Conservation (phyloP, 1,140 invertebrate genomes). For the Mya arenaria region DNA sequence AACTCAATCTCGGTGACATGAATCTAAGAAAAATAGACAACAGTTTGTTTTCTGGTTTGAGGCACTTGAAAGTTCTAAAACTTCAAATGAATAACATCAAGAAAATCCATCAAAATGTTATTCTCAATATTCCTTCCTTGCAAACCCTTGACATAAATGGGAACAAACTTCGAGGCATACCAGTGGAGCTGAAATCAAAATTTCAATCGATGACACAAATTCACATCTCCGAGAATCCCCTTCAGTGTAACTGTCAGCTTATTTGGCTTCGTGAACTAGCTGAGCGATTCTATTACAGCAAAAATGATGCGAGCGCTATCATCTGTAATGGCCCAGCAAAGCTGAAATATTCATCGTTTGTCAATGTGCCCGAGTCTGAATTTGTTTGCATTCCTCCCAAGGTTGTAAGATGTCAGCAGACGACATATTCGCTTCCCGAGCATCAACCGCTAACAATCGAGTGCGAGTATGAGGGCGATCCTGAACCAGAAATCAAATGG, state of each 20-base stretch:
- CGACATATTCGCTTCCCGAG: not conserved
- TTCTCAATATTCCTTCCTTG: not conserved
- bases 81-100: slow-evolving; percentile 2
- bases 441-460: not conserved
- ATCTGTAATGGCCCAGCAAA: slow-evolving; percentile 7
- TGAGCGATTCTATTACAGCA: not conserved
- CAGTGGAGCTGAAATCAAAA: not conserved
- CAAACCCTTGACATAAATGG: not conserved
- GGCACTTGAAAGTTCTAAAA: slow-evolving; percentile 3
- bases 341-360: slow-evolving; percentile 17
- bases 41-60: not conserved
- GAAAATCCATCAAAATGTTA: not conserved
- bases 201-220: not conserved
- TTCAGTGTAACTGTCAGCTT: slow-evolving; percentile 35
- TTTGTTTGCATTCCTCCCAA: slow-evolving; percentile 18
- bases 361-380: not conserved
- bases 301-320: not conserved
- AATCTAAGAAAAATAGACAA: not conserved
- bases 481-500: slow-evolving; percentile 44
- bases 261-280: slow-evolving; percentile 27
- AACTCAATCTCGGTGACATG: slow-evolving; percentile 31
- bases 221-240: slow-evolving; percentile 3
- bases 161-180: not conserved
- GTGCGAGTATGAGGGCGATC: slow-evolving; percentile 44
- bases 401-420: not conserved